Conservation (phyloP, 2,797 vertebrate species). For the Hephaestus fuliginosus region DNA sequence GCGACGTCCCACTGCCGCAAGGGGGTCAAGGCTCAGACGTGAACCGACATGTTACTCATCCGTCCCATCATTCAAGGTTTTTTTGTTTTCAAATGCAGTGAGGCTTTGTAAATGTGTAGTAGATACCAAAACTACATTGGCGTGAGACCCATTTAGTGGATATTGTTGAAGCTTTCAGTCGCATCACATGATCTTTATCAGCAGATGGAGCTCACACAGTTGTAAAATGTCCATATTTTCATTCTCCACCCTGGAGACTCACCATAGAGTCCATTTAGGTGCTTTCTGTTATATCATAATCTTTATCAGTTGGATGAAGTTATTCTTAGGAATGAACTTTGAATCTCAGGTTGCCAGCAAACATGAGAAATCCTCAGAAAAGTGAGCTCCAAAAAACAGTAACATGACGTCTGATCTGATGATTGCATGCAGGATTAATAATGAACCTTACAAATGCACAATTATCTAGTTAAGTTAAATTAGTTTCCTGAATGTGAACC, state of each 20-base stretch:
- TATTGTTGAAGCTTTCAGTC: background rate
- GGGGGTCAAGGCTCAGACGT: constrained; percentile 13
- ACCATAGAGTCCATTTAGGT: background rate
- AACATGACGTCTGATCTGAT: no score
- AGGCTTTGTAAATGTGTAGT: background rate
- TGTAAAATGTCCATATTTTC: background rate
- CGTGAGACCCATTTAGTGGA: background rate
- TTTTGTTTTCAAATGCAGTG: background rate
- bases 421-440: background rate
- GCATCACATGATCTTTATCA: background rate
- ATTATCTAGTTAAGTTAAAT: background rate
- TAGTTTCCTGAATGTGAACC: background rate
- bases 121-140: background rate
- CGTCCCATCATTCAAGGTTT: background rate
- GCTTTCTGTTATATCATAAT: background rate
- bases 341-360: background rate
- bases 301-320: background rate
- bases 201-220: background rate
- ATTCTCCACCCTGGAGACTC: background rate
- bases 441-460: background rate
- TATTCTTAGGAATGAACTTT: background rate
- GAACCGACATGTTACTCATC: constrained; percentile 1
- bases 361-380: background rate
- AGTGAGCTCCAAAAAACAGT: background rate
- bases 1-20: constrained; percentile 40